Evolutionary conservation across 64 coral and sea anemone species (phyloP).

Genomic region (Stichodactyla mertensii): DNA sequence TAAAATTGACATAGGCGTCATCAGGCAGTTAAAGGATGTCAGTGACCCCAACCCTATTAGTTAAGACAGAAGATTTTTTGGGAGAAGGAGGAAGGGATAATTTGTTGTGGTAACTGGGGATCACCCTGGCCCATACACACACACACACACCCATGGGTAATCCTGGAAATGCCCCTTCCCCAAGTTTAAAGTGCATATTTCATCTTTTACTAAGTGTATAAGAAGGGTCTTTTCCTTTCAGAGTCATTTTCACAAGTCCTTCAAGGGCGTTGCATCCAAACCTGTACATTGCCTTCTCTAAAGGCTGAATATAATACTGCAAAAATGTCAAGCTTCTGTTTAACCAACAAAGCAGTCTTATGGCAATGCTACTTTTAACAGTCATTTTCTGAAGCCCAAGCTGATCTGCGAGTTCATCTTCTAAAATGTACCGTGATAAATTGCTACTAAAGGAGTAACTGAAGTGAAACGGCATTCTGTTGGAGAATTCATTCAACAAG

Average conservation of each 20-base stretch:
- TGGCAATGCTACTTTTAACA: background rate
- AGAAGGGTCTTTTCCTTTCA: slow-evolving; percentile 26
- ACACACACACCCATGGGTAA: too few species aligned
- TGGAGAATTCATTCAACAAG: slow-evolving; percentile 26
- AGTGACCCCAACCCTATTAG: too few species aligned
- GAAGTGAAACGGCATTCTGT: slow-evolving; percentile 29
- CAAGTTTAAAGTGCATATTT: background rate
- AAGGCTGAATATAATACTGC: background rate
- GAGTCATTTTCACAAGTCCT: background rate
- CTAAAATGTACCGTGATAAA: slow-evolving; percentile 12
- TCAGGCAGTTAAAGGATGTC: too few species aligned
- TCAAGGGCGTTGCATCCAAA: slow-evolving; percentile 16
- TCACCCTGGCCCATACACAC: too few species aligned
- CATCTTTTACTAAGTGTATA: background rate
- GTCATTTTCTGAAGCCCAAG: slow-evolving; percentile 12
- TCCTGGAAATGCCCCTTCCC: too few species aligned
- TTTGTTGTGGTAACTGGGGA: too few species aligned
- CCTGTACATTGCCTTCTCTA: slow-evolving; percentile 13
- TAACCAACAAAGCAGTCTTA: slow-evolving; percentile 1
- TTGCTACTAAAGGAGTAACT: slow-evolving; percentile 26
- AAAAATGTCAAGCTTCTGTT: slow-evolving; percentile 2
- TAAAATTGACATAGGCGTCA: too few species aligned
- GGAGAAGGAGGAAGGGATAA: too few species aligned
- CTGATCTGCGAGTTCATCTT: slow-evolving; percentile 18
- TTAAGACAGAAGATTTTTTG: too few species aligned